Base-by-base conservation (phyloP, 2,113 vertebrate genomes). In the Colistium nudipinnis region DNA sequence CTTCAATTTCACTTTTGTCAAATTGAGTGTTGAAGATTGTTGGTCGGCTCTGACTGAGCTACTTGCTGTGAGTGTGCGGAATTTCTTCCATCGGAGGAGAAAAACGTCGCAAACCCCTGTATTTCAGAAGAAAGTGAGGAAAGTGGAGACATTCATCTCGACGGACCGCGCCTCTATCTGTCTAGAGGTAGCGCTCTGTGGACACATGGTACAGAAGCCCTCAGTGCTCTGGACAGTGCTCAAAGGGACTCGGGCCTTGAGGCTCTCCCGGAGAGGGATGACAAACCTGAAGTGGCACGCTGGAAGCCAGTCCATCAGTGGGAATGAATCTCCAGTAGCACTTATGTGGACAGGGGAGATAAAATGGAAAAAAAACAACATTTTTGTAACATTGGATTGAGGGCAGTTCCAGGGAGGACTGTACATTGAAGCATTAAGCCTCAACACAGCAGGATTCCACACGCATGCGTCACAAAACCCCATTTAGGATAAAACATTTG, bases 241-340 rank as follows among this genome's bases (percentile, higher is more conserved):
- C 73, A 77, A 39, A 68, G 77, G 74, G 69, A 77, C 60, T 61
- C 30, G 35, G 60, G 43, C 57, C 76, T 76, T 0, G 10, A 64
- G 76, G 70, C 56, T 70, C 74, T 75, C 38, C 28, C 17, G 4
- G 66, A 77, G 65, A 81, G 30, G 39, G 62, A 86, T 78, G 83
- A 78, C 69, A 62, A 73, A 83, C 77, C 57, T 45, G 14, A 72
- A 72, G 71, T 72, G 81, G 75, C 57, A 52, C 77, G 66, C 44
- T 66, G 56, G 78, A 80, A 82, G 76, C 80, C 64, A 24, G 60
- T 77, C 75, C 59, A 68, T 84, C 76, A 80, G 66, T 76, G 54
- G 55, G 76, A 71, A 84, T 78, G 74, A 74, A 83, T 82, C 70
- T 78, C 66, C 33, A 55, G 64, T 49, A 74, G 80, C 68, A 81